phyloP scores from a whole-genome alignment of 2,797 vertebrate species.

The Neosilurus hyrtlii region DNA sequence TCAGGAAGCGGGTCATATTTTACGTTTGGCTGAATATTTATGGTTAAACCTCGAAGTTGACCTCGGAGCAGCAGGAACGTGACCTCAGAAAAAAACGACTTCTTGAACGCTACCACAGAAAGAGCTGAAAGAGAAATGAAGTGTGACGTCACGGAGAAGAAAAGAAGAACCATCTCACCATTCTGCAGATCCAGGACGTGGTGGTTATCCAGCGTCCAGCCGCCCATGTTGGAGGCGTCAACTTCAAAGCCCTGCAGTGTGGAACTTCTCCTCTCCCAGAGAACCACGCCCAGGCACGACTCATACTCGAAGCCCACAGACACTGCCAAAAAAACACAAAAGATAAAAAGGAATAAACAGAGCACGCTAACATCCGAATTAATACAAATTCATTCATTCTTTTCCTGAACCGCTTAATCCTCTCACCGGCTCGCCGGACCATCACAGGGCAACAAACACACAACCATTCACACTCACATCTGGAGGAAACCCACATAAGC shows the following conservation, averaged over 20 bases:
- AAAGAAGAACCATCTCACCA: slow-evolving; percentile 70
- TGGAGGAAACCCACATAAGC: too few relatives aligned
- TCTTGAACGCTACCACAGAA: neutral
- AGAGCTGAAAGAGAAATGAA: neutral
- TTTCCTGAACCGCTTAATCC: too few relatives aligned
- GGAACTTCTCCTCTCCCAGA: slow-evolving; percentile 95
- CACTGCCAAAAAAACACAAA: slow-evolving; percentile 73
- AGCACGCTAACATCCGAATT: neutral
- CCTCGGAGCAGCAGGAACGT: slow-evolving; percentile 37
- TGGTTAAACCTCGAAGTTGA: slow-evolving; percentile 28
- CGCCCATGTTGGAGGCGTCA: slow-evolving; percentile 93
- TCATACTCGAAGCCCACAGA: slow-evolving; percentile 99
- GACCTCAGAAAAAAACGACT: neutral
- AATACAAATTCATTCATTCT: too few relatives aligned
- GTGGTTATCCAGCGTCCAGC: slow-evolving; percentile 94
- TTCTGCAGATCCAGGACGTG: slow-evolving; percentile 92
- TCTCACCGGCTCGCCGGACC: too few relatives aligned
- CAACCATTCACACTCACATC: too few relatives aligned
- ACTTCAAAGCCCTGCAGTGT: slow-evolving; percentile 91
- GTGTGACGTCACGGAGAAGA: neutral
- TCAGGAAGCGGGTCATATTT: slow-evolving; percentile 76
- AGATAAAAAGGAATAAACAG: neutral
- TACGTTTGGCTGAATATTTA: slow-evolving; percentile 61
- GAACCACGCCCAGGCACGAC: slow-evolving; percentile 90
- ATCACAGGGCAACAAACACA: too few relatives aligned